Evolutionary conservation across 1,140 invertebrate species (phyloP), one percentile per base, ranked within the genome.

Genomic region (Macrocentrus cingulum): DNA sequence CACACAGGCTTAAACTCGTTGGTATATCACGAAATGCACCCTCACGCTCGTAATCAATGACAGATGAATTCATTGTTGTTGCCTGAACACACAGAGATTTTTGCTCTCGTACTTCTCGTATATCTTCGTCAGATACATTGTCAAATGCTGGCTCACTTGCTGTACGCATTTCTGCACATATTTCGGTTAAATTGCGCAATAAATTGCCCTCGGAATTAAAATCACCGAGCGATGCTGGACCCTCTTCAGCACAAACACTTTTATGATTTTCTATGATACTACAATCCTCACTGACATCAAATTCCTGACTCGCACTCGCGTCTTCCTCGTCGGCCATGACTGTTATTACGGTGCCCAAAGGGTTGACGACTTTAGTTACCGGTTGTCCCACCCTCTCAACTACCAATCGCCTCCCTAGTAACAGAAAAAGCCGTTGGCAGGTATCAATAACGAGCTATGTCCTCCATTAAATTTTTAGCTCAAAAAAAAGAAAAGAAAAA

Each of bases 361-460:
- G 87, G 82, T 88, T 88, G 66, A 89, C 86, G 63, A 88, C 84
- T 78, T 87, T 85, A 69, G 82, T 81, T 70, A 85, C 80, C 63
- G 81, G 79, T 57, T 80, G 76, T 72, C 75, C 76, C 77, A 79
- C 73, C 81, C 80, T 81, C 78, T 79, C 82, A 81, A 80, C 79
- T 75, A 79, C 76, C 76, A 76, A 75, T 76, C 80, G 75, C 81
- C 82, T 85, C 85, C 87, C 87, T 83, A 81, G 80, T 82, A 85
- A 84, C 84, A 85, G 86, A 85, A 83, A 84, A 83, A 87, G 86
- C 87, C 87, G 85, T 87, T 84, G 86, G 86, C 87, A 87, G 85
- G 85, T 84, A 81, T 82, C 77, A 79, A 70, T 70, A 69, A 65
- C 62, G 57, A 65, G 29, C 29, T 42, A 39, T 25, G 22, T 39